Base-by-base conservation (phyloP, 2,113 vertebrate species). In the Bufo bufo region DNA sequence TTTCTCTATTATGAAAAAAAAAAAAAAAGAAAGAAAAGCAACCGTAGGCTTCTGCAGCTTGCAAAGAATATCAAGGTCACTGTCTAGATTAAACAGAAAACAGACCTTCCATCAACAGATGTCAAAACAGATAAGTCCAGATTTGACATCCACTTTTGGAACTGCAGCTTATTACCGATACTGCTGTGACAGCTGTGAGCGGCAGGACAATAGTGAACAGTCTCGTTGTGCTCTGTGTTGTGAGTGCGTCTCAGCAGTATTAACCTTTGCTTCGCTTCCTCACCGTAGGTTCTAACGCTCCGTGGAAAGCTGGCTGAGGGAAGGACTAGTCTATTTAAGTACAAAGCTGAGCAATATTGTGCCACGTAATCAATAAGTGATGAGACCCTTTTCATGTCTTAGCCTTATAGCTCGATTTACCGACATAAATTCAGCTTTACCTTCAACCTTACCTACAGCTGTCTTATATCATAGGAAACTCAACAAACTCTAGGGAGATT, bases 41-140 rank as follows among this genome's bases (percentile, higher is more conserved):
- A 84, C 89, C 90, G 63, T 33, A 75, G 78, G 83, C 89, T 89
- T 93, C 89, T 79, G 91, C 78, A 90, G 85, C 89, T 93, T 86
- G 90, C 0, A 84, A 91, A 84, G 45, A 93, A 88, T 92, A 96
- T 93, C 95, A 95, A 97, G 95, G 95, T 96, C 95, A 95, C 91
- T 92, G 93, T 94, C 91, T 92, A 92, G 92, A 92, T 93, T 90
- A 90, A 91, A 94, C n/a, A 92, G 91, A 95, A 90, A 91, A 91
- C 91, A 92, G 91, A 91, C 82, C 90, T 93, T 93, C 92, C 85
- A 94, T 94, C 94, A 96, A 96, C 94, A 96, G 94, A 96, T 95
- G 95, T 97, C 97, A 95, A 92, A 94, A 95, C 85, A 94, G 92
- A 96, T 96, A 95, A 96, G 93, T 89, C 92, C 89, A 93, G 93